A percentile compares a stretch with the other conserved stretches of the same genome.
phyloP scores from a whole-genome alignment of 2,113 vertebrate genomes.

The Hemiscyllium ocellatum region DNA sequence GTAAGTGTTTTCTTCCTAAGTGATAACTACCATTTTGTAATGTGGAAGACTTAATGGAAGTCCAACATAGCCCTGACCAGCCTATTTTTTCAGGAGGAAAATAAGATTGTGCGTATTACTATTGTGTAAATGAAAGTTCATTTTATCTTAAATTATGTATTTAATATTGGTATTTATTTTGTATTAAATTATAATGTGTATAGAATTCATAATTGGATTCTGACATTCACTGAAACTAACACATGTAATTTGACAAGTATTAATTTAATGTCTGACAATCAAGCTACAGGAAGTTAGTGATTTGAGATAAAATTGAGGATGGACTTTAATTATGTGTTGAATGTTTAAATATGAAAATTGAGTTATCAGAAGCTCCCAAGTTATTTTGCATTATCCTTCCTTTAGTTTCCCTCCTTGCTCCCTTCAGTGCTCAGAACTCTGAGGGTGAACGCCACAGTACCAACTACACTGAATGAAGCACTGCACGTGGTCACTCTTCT shows the following conservation, averaged over 20 bases:
- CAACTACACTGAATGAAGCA: neutral
- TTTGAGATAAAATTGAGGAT: conserved; percentile 6
- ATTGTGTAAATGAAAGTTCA: neutral
- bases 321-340: neutral
- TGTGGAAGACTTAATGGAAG: neutral
- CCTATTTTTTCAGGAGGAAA: neutral
- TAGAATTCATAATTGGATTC: conserved; percentile 5
- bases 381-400: neutral
- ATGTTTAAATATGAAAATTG: neutral
- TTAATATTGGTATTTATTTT: neutral
- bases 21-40: neutral
- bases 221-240: neutral
- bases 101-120: neutral
- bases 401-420: neutral
- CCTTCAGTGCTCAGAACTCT: neutral
- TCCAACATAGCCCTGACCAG: neutral
- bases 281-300: neutral
- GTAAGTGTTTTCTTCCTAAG: neutral
- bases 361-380: neutral
- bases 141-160: neutral
- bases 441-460: neutral
- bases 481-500: neutral
- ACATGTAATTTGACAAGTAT: neutral
- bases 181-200: conserved; percentile 7
- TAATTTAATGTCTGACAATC: neutral